Percentiles rank a stretch among this genome's conserved stretches.
phyloP scores from a whole-genome alignment of 2,797 vertebrate genomes.

The Xenentodon cancila region DNA sequence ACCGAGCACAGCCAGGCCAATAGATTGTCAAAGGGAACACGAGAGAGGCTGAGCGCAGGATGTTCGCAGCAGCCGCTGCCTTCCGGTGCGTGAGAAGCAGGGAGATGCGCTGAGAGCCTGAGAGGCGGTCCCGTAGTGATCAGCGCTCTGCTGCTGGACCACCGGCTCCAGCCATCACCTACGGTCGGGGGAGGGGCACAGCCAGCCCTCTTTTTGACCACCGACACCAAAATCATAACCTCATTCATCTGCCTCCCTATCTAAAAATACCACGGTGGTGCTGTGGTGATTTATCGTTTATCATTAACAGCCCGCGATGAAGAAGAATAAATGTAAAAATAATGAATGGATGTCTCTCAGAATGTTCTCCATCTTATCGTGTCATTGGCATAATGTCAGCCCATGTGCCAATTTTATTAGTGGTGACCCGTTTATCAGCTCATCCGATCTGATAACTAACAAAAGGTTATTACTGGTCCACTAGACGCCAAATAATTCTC shows the following conservation, averaged over 20 bases:
- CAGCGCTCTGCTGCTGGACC: conserved; percentile 76
- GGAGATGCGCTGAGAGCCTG: conserved; percentile 60
- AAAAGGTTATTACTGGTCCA: conserved; percentile 2
- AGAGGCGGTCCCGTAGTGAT: conserved; percentile 87
- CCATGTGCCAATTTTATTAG: conserved; percentile 39
- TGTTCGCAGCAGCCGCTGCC: conserved; percentile 80
- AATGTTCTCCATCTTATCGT: conserved; percentile 50
- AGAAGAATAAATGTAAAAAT: conserved; percentile 50
- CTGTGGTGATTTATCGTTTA: conserved; percentile 61
- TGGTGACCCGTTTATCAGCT: conserved; percentile 34
- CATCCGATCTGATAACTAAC: conserved; percentile 39
- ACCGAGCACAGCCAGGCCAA: conserved; percentile 72
- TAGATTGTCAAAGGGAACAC: conserved; percentile 61
- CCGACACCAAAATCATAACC: conserved; percentile 70
- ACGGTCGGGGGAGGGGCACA: conserved; percentile 74
- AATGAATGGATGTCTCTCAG: conserved; percentile 45
- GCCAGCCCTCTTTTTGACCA: conserved; percentile 61
- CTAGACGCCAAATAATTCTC: neutral
- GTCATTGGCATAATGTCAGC: conserved; percentile 57
- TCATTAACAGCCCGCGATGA: conserved; percentile 54
- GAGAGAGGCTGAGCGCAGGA: conserved; percentile 62
- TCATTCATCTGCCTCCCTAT: conserved; percentile 64
- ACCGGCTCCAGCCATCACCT: conserved; percentile 84
- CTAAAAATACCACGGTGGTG: conserved; percentile 69
- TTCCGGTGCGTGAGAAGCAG: conserved; percentile 66